phyloP scores from a whole-genome alignment of 2,113 vertebrate genomes.

The Fregata magnificens region DNA sequence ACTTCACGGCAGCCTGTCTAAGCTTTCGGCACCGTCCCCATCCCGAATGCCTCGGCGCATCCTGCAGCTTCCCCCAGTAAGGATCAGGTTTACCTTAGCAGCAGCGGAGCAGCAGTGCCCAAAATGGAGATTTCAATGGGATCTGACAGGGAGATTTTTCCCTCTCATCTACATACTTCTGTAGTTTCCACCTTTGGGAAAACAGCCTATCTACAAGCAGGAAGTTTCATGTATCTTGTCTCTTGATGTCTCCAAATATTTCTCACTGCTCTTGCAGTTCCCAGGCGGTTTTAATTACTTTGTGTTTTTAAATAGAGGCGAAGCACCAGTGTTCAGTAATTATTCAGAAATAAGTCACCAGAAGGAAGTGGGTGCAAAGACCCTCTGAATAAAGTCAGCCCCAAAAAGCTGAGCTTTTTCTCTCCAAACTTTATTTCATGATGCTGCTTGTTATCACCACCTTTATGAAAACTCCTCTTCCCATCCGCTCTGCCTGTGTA shows the following conservation, averaged over 20 bases:
- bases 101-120: slow-evolving; percentile 20
- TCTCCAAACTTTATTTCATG: slow-evolving; percentile 14
- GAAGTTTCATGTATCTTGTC: slow-evolving; percentile 4
- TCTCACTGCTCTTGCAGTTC: slow-evolving; percentile 20
- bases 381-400: background rate
- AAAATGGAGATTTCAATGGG: slow-evolving; percentile 54
- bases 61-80: background rate
- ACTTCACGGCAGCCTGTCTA: background rate
- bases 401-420: background rate
- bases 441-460: background rate
- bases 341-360: slow-evolving; percentile 1
- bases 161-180: slow-evolving; percentile 36
- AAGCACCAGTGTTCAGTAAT: slow-evolving; percentile 28
- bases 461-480: slow-evolving; percentile 8
- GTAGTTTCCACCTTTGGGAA: slow-evolving; percentile 44
- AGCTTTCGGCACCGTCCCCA: background rate
- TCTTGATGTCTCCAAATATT: slow-evolving; percentile 3
- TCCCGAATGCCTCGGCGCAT: background rate
- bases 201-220: slow-evolving; percentile 26
- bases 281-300: slow-evolving; percentile 36
- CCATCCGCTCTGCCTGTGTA: background rate
- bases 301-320: background rate
- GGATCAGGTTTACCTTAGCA: slow-evolving; percentile 67
- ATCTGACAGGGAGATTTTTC: slow-evolving; percentile 25
- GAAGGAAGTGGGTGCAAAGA: slow-evolving; percentile 19